Evolutionary conservation across 64 coral and sea anemone species (phyloP), one percentile per base, ranked within the genome.

Genomic region (Pachyseris speciosa): DNA sequence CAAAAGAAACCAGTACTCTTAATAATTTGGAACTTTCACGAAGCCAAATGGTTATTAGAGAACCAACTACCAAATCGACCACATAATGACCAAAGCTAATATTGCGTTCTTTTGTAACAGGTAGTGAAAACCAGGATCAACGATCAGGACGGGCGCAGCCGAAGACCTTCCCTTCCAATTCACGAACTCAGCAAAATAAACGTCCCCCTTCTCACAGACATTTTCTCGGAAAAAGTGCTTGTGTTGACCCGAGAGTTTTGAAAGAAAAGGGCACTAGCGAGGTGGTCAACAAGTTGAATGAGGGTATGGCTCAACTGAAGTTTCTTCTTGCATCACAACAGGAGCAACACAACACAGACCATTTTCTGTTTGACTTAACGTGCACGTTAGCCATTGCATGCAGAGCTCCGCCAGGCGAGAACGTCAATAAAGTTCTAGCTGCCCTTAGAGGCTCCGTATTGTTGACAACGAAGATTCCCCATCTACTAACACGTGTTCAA

Each of bases 331-430:
- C 20, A 81, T 81, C 77, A 37, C 16, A 24, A 40, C 2, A 81
- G 33, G 29, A 81, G 20, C 7, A 81, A 20, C 9, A 81, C 53
- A 40, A 61, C 22, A 81, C 32, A 9, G 77, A 48, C 1, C 16
- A 64, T 0, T 74, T 76, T 57, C 77, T 48, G 17, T 77, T 61
- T 13, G 39, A 88, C n/a, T 72, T 89, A 8, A 74, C 39, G 4
- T 76, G 86, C 20, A 76, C 71, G 22, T 32, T 89, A 17, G 70
- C 86, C 61, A 29, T 9, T 15, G 86, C 41, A 2, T 78, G 86
- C 22, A 49, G 5, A 25, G 86, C 86, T 32, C 71, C 71, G 19
- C 24, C 53, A 37, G 25, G 53, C 4, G 72, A 89, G 31, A 48
- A 40, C 32, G 47, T 31, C 1, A 74, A 47, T 24, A 77, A 33